Evolutionary conservation across 1,140 invertebrate genomes (phyloP).

Genomic region (Drosophila sp.): DNA sequence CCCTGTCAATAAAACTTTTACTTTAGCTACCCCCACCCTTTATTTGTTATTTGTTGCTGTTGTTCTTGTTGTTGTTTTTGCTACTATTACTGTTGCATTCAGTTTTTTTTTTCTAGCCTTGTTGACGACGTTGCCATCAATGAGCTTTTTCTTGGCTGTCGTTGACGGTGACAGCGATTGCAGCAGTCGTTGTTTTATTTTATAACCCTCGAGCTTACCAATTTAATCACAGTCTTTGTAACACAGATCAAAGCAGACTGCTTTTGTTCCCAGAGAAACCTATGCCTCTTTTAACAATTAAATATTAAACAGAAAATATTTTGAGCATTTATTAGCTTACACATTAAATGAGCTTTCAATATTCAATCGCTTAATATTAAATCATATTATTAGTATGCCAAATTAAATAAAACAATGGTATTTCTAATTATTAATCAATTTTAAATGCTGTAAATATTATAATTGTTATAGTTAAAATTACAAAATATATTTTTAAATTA

Average conservation of each 20-base stretch:
- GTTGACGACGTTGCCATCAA: slow-evolving; percentile 38
- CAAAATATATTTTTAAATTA: no score
- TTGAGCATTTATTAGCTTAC: no score
- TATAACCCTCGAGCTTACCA: neutral
- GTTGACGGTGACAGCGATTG: slow-evolving; percentile 13
- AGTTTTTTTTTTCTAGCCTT: slow-evolving; percentile 28
- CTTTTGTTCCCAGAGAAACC: no score
- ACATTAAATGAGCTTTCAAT: no score
- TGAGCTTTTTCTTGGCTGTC: slow-evolving; percentile 50
- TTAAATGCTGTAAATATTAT: no score
- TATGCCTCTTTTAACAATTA: no score
- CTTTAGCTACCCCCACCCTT: slow-evolving; percentile 4
- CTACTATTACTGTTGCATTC: slow-evolving; percentile 14
- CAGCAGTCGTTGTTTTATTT: neutral
- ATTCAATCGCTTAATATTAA: no score
- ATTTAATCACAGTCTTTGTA: slow-evolving; percentile 1
- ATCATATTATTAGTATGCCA: no score
- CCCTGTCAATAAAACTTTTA: slow-evolving; percentile 69
- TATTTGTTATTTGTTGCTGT: slow-evolving; percentile 4
- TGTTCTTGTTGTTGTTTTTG: slow-evolving; percentile 9
- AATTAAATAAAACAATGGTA: no score
- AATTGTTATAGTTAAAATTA: no score
- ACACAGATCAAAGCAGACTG: neutral
- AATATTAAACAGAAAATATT: no score
- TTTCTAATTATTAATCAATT: no score